Percentiles rank a stretch among this genome's conserved stretches.
Evolutionary conservation across 1,140 invertebrate species (phyloP).

Genomic region (Macrocentrus cingulum): DNA sequence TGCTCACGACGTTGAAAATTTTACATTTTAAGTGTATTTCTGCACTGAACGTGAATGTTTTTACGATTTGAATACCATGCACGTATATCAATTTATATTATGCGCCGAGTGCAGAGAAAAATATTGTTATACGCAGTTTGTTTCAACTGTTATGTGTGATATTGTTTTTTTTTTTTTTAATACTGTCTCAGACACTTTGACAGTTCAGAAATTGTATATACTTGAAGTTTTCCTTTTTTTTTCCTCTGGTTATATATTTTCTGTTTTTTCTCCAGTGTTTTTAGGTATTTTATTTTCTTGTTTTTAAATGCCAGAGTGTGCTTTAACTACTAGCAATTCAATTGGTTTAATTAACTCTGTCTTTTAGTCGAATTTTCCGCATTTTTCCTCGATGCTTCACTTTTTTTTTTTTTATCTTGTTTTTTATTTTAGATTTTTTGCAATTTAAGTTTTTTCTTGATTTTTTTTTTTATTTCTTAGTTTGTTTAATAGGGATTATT

Average conservation of each 20-base stretch:
- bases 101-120: neutral
- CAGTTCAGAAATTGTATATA: slow-evolving; percentile 18
- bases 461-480: too few species aligned
- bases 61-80: slow-evolving; percentile 2
- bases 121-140: neutral
- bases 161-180: neutral
- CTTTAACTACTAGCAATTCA: too few species aligned
- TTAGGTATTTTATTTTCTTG: neutral
- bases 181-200: neutral
- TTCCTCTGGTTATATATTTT: neutral
- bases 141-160: neutral
- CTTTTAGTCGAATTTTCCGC: too few species aligned
- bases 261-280: neutral
- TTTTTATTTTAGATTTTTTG: too few species aligned
- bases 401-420: too few species aligned
- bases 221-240: neutral
- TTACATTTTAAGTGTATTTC: too few species aligned
- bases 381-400: too few species aligned
- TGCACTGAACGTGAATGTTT: neutral
- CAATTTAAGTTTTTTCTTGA: too few species aligned
- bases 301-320: too few species aligned
- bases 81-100: slow-evolving; percentile 2
- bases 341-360: too few species aligned
- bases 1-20: too few species aligned
- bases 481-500: too few species aligned